phyloP scores from a whole-genome alignment of 2,113 vertebrate species.

The Bubalus kerabau region DNA sequence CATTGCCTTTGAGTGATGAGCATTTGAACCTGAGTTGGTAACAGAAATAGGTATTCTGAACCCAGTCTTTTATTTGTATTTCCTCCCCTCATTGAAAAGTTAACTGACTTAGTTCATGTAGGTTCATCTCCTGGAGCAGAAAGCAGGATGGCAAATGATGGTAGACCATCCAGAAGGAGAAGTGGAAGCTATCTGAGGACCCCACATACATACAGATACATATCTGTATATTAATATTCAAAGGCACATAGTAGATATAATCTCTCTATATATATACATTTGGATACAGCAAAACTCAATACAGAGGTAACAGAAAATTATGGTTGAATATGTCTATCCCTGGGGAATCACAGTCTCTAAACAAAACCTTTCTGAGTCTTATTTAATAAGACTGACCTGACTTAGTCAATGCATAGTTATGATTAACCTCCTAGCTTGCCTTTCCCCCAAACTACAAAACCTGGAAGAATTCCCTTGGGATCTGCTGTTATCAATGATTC shows the following conservation, averaged over 20 bases:
- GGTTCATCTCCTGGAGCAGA: background rate
- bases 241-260: background rate
- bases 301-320: background rate
- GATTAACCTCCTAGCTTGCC: background rate
- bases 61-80: background rate
- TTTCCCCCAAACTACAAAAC: background rate
- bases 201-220: fast-evolving
- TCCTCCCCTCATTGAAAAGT: background rate
- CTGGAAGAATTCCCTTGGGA: background rate
- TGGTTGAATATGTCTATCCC: background rate
- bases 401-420: background rate
- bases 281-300: background rate
- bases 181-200: background rate
- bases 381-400: background rate
- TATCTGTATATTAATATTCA: no score
- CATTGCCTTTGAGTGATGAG: background rate
- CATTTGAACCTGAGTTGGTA: background rate
- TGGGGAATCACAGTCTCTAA: background rate
- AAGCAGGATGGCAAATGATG: background rate
- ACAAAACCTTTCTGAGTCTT: background rate
- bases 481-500: background rate
- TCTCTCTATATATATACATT: background rate
- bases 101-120: background rate
- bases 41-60: background rate
- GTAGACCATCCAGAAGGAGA: background rate